Percentiles rank a stretch among this genome's conserved stretches.
phyloP scores from a whole-genome alignment of 1,140 invertebrate genomes.

The Fopius arisanus region DNA sequence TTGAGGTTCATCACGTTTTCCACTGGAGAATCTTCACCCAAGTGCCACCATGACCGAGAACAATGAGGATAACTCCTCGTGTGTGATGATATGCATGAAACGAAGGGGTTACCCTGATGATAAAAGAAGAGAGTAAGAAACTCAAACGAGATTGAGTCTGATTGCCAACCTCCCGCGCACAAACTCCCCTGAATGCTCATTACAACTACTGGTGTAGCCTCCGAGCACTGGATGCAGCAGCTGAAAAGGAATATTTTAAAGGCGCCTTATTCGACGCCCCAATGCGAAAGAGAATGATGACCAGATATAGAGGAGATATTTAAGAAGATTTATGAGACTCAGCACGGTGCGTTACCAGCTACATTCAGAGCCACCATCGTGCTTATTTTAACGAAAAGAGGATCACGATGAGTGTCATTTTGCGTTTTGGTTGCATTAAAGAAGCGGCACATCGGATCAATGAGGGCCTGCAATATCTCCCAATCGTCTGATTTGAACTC shows the following conservation, averaged over 20 bases:
- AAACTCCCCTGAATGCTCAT: conserved; percentile 36
- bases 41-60: background rate
- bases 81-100: background rate
- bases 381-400: background rate
- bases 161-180: conserved; percentile 40
- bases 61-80: conserved; percentile 8
- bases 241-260: conserved; percentile 4
- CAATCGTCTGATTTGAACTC: too few species aligned
- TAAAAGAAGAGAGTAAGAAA: background rate
- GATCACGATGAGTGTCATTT: background rate
- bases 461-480: too few species aligned
- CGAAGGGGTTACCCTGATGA: background rate
- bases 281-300: conserved; percentile 35
- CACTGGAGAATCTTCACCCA: background rate
- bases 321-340: conserved; percentile 52
- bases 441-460: background rate
- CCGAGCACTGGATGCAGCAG: background rate
- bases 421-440: background rate
- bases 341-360: background rate
- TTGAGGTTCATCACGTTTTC: background rate
- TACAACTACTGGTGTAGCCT: conserved; percentile 34
- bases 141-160: conserved; percentile 39
- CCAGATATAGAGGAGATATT: conserved; percentile 49
- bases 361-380: background rate
- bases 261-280: conserved; percentile 19